Evolutionary conservation across 2,797 vertebrate genomes (phyloP).

Genomic region (Diceros bicornis): DNA sequence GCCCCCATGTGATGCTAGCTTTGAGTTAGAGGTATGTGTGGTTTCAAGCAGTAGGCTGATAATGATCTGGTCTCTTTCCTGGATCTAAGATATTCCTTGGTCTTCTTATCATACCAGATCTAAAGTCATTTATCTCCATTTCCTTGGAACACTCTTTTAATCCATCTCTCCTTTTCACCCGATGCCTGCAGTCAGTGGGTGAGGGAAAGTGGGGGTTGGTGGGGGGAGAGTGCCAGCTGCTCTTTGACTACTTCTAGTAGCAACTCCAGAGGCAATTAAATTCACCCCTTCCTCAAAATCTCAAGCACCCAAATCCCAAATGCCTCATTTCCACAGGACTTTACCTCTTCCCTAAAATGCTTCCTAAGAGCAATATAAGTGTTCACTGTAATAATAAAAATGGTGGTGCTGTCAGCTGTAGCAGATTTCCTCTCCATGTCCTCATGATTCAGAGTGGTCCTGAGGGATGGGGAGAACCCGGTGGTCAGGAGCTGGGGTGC

Average conservation of each 20-base stretch:
- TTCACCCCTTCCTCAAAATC: background rate
- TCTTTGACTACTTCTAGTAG: background rate
- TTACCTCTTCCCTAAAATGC: background rate
- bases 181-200: background rate
- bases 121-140: slow-evolving; percentile 66
- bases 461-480: background rate
- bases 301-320: background rate
- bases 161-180: background rate
- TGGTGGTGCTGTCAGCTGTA: background rate
- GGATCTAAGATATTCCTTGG: background rate
- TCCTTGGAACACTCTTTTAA: slow-evolving; percentile 36
- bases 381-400: background rate
- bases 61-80: background rate
- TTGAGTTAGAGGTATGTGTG: background rate
- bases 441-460: background rate
- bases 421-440: background rate
- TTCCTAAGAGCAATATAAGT: background rate
- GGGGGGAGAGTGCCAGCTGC: no score
- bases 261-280: background rate
- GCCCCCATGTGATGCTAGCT: background rate
- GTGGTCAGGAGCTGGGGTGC: background rate
- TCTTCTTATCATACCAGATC: background rate
- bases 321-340: slow-evolving; percentile 23
- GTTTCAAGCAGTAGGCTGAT: background rate
- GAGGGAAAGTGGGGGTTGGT: background rate